Base-by-base conservation (phyloP, 92 coral and sea anemone species). In the Zoanthus gigantus region DNA sequence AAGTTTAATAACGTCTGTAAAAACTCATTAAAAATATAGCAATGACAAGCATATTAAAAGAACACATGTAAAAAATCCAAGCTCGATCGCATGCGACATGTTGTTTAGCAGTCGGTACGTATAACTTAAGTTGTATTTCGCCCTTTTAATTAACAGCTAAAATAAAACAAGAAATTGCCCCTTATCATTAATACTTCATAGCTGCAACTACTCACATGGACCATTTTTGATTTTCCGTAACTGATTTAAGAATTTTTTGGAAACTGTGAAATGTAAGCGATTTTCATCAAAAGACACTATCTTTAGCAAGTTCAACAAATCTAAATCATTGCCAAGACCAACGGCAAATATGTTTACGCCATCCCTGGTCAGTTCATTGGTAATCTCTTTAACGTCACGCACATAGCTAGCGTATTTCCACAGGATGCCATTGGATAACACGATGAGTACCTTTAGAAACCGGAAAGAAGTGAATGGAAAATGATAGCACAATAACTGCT, bases 211-310 rank as follows among this genome's bases (percentile, higher is more conserved):
- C 23, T 48, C 16, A 29, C 79, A 75, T 17, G 79, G 61, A 7
- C 57, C 44, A 6, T 75, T 61, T 75, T 50, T 50, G 42, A 75
- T 6, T 47, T 50, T 75, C 61, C 23, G 37, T 11, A 75, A 48
- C 44, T 75, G 79, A 18, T 32, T 50, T 37, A 75, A 75, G 9
- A 75, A 50, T 9, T 75, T 44, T 5, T 28, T n/a, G 15, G 79
- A 75, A 47, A 75, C 23, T 7, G 1, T 29, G 9, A 5, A 2
- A 32, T 75, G 79, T 6, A 75, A 50, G 14, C 61, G 79, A 9
- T 75, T 17, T 10, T 7, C 79, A 28, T 75, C 17, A 48, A 16
- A 75, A 50, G 79, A 75, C 79, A 47, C 79, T 32, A 75, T n/a
- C 6, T 16, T 2, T 29, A 75, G 2, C 12, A 75, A 29, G 17